Percentiles rank a stretch among this genome's conserved stretches.
These are phyloP conservation scores for Gryllus bimaculatus DNA, from an alignment of 1,140 invertebrate genomes.

Conservation along the genomic window DNA sequence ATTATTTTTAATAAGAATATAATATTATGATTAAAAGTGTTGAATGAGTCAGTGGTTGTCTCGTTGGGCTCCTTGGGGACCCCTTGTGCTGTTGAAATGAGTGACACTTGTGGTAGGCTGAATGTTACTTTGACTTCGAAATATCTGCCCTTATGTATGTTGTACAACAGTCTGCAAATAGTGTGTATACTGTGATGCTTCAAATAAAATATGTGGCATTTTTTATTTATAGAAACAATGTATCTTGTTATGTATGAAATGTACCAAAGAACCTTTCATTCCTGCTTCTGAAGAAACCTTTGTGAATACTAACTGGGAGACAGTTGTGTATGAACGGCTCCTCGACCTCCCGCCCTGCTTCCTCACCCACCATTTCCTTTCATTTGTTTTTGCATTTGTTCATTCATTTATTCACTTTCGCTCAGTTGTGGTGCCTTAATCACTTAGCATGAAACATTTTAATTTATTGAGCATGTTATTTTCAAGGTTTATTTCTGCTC, in stretches of 20 bases:
- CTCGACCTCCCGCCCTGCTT: no score
- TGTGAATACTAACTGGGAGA: no score
- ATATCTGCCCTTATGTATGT: background rate
- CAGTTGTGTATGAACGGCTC: no score
- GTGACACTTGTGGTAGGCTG: background rate
- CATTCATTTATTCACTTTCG: no score
- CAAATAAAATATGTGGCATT: constrained; percentile 5
- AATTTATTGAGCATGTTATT: background rate
- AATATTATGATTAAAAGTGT: background rate
- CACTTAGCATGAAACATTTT: no score
- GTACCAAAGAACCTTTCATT: background rate
- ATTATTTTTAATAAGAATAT: background rate
- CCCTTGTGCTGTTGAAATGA: background rate
- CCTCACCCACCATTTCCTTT: no score
- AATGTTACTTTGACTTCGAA: background rate
- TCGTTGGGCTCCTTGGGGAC: background rate
- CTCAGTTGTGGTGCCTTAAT: no score
- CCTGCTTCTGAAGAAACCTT: background rate
- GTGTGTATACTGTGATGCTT: constrained; percentile 4
- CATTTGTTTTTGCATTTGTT: no score
- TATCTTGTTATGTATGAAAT: background rate
- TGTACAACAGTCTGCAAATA: constrained; percentile 4
- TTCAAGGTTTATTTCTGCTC: background rate
- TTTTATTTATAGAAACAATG: background rate
- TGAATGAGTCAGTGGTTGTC: no score